Evolutionary conservation across 2,797 vertebrate genomes (phyloP).

Genomic region (Spinus olivaceus): DNA sequence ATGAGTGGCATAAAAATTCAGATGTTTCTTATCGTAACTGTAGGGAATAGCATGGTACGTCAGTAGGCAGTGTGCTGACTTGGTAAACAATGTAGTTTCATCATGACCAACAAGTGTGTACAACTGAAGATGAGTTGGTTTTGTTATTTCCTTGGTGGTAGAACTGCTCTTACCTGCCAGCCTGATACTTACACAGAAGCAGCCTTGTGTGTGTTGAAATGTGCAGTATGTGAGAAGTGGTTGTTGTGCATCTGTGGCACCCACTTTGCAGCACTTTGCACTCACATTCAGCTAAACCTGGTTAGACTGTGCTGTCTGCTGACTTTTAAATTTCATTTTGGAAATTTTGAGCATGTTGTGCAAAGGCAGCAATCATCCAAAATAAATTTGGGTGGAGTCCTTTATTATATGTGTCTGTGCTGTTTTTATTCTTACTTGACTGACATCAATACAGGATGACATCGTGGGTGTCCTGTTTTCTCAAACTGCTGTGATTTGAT

Average conservation of each 20-base stretch:
- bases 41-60: not conserved
- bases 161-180: constrained; percentile 13
- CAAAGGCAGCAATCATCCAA: constrained; percentile 29
- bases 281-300: constrained; percentile 10
- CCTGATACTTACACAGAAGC: not conserved
- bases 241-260: constrained; percentile 32
- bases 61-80: not conserved
- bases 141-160: not conserved
- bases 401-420: constrained; percentile 30
- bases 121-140: not conserved
- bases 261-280: not conserved
- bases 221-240: not conserved
- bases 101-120: not conserved
- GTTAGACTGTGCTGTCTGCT: not conserved
- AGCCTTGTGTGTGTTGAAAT: not conserved
- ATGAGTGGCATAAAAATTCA: not conserved
- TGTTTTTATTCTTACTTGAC: constrained; percentile 19
- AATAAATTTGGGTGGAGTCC: constrained; percentile 41
- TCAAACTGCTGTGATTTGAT: constrained; percentile 39
- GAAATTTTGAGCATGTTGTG: constrained; percentile 42
- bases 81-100: not conserved
- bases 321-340: constrained; percentile 55
- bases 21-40: not conserved
- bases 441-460: not conserved
- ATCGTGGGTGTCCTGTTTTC: constrained; percentile 6